Conservation (phyloP, 2,797 vertebrate species). For the Mastacembelus armatus region DNA sequence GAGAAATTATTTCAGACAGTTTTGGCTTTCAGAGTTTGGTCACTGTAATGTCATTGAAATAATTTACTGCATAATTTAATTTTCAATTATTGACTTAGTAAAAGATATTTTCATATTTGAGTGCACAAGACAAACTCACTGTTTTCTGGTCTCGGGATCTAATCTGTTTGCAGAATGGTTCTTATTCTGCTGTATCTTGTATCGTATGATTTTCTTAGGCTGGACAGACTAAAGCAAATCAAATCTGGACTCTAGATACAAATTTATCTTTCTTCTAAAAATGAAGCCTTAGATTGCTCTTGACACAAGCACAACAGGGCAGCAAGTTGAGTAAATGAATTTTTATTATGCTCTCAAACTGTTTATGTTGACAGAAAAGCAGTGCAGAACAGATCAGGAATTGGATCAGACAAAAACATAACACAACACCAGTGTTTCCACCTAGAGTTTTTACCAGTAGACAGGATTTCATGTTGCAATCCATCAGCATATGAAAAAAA, state of each 20-base stretch:
- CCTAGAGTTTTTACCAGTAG: slow-evolving; percentile 24
- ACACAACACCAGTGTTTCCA: slow-evolving; percentile 43
- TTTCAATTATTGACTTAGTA: too few species aligned
- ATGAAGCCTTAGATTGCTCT: neutral
- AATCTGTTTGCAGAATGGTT: too few species aligned
- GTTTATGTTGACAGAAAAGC: slow-evolving; percentile 59
- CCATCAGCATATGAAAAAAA: slow-evolving; percentile 14
- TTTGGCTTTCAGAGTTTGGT: too few species aligned
- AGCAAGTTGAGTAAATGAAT: slow-evolving; percentile 43
- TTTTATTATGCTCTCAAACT: slow-evolving; percentile 58
- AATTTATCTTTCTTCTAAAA: neutral
- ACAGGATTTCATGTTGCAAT: slow-evolving; percentile 24
- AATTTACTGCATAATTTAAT: too few species aligned
- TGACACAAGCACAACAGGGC: neutral
- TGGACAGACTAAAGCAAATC: too few species aligned
- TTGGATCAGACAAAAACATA: slow-evolving; percentile 32
- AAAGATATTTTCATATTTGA: too few species aligned
- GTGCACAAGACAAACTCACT: too few species aligned
- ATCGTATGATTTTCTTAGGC: too few species aligned
- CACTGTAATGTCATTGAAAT: too few species aligned
- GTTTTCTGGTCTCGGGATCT: too few species aligned
- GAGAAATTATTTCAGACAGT: too few species aligned
- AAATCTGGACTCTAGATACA: neutral
- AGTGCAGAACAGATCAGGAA: slow-evolving; percentile 47
- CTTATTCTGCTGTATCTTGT: too few species aligned